Evolutionary conservation across 2,888 invertebrate genomes (phyloP).

Genomic region (Ophion obscuratus): DNA sequence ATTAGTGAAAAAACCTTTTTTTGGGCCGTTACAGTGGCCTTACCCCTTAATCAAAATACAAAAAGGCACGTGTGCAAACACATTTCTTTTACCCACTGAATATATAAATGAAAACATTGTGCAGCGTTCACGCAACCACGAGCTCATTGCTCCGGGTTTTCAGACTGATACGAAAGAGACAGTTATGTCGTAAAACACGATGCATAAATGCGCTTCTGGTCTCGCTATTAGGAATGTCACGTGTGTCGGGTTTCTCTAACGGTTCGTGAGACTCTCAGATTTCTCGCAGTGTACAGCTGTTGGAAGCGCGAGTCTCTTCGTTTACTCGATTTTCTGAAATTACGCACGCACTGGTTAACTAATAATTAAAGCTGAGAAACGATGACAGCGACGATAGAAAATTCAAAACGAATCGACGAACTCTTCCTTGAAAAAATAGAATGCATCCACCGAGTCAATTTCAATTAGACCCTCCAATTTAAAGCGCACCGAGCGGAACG

Average conservation of each 20-base stretch:
- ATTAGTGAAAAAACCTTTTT: no score
- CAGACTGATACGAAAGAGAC: constrained; percentile 23
- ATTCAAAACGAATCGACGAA: neutral
- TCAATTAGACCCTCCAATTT: no score
- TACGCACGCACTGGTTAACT: neutral
- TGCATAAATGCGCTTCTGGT: constrained; percentile 50
- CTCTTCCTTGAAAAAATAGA: neutral
- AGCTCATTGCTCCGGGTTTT: constrained; percentile 11
- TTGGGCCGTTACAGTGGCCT: no score
- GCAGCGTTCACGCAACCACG: constrained; percentile 19
- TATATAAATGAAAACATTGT: neutral
- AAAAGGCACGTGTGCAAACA: neutral
- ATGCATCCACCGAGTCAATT: no score
- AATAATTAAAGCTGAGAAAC: neutral
- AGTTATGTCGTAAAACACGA: constrained; percentile 20
- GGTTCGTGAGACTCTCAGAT: constrained; percentile 61
- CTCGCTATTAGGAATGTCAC: constrained; percentile 69
- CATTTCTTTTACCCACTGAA: neutral
- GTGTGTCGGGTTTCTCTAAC: constrained; percentile 72
- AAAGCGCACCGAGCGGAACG: no score
- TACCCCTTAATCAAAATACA: no score
- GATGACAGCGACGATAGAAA: neutral
- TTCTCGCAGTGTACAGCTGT: constrained; percentile 44
- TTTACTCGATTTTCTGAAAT: constrained; percentile 47
- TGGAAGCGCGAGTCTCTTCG: constrained; percentile 7